Evolutionary conservation across 1,140 invertebrate species (phyloP), one percentile per base, ranked within the genome.

Genomic region (Dolichoris vasculosae): DNA sequence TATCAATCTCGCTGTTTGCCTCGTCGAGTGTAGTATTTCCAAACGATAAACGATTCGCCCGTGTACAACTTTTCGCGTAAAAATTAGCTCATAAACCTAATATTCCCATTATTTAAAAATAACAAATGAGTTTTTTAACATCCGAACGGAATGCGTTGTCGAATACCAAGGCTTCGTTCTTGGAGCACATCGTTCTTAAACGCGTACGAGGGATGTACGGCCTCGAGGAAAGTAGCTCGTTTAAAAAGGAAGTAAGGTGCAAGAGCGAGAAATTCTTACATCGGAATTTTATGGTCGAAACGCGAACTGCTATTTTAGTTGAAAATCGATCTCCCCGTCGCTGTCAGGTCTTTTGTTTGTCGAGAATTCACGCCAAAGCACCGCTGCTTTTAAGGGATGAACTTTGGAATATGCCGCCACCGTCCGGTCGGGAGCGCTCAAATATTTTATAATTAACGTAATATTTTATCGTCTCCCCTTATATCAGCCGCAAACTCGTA

Each of bases 391-490:
- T 80, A 80, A 85, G 77, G 83, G 83, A 85, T 85, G 83, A 85
- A 85, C 76, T 85, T 85, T 85, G 67, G 32, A 43, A 43, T 43
- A 73, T n/a, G 69, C 38, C 69, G n/a, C 23, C 40, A 43, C 23
- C 69, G 59, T 40, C 76, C 76, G 30, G 17, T 30, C n/a, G 7
- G 20, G 55, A 48, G 55, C 83, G 82, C 76, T 83, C 87, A 86
- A 84, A 89, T 89, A 90, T 90, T 89, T 90, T 85, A 89, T 91
- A 91, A 91, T 91, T 91, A 91, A 90, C 89, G 89, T 88, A 89
- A 91, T 89, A 90, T 91, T 90, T 91, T 89, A 90, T 90, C 85
- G 48, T 83, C 82, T 79, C 75, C 77, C 59, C 23, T 40, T 69
- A 9, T 48, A 51, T 51, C 30, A 51, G 9, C 46, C 75, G 11